Evolutionary conservation across 2,113 vertebrate genomes (phyloP), one percentile per base, ranked within the genome.

Genomic region (Paraplagusia blochii): DNA sequence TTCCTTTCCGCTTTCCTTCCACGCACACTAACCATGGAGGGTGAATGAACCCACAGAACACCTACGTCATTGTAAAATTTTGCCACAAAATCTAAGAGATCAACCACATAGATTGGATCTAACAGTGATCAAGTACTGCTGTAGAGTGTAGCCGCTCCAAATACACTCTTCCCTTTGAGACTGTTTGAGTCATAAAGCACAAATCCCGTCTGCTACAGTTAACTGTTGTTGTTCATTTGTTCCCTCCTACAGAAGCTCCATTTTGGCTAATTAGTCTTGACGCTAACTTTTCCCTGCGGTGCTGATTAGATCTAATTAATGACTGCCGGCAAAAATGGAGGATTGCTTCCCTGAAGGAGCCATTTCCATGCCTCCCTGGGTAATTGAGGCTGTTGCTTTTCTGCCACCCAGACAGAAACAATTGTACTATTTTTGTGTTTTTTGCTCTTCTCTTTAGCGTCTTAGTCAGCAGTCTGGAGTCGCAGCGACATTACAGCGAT

Each of bases 171-270:
- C 79, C 77, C 54, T 8, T 69, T 56, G 80, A 64, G 79, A 66
- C 54, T 2, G 70, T 79, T 71, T 65, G 72, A 83, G 69, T 73
- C 82, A 79, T 72, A 57, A 77, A 56, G 66, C 70, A 43, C 29
- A 15, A 44, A 42, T 55, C 72, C 22, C 48, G 65, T 55, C 74
- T 81, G 80, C 67, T 69, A 76, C 75, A 79, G 67, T 85, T 83
- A 85, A 65, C 79, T 77, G 74, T 85, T 84, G 84, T 77, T 87
- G 79, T 87, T 88, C 82, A 87, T 85, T 84, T 88, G 85, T 87
- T 80, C 77, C 68, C 69, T 69, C 82, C 84, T 84, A 79, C 69
- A 74, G 59, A 60, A 69, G 67, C 80, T 82, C 73, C 71, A 69
- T 77, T 84, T 84, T 83, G 74, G 70, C 63, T 88, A 81, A 86